These are phyloP conservation scores for Indicator indicator DNA, from an alignment of 2,113 vertebrate species.

Conservation along the genomic window DNA sequence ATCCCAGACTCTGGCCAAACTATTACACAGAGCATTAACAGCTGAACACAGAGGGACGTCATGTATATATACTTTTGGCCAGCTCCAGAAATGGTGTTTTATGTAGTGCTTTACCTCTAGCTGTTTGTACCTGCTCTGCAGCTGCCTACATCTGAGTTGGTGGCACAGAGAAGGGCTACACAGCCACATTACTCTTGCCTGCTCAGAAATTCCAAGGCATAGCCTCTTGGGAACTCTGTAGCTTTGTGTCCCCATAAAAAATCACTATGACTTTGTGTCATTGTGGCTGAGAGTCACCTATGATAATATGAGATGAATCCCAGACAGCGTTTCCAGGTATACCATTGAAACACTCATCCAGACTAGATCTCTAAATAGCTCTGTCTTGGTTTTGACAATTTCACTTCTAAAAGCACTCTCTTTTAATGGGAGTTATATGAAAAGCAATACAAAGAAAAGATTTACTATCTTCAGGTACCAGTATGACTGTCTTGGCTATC, in stretches of 20 bases:
- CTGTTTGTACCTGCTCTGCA: neutral
- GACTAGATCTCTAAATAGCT: neutral
- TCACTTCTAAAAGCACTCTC: neutral
- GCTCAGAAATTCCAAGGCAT: neutral
- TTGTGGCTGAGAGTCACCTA: neutral
- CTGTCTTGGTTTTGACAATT: neutral
- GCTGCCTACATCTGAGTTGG: neutral
- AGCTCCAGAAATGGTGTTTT: neutral
- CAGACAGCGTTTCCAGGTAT: neutral
- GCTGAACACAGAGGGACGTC: neutral
- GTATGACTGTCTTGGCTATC: neutral
- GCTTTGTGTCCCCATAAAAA: neutral
- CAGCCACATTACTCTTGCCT: neutral
- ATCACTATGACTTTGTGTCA: neutral
- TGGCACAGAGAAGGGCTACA: neutral
- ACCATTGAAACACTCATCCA: neutral
- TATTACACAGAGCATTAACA: neutral
- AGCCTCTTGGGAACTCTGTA: neutral
- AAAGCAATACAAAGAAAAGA: neutral
- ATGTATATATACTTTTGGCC: neutral
- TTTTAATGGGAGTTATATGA: neutral
- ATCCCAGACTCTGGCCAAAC: neutral
- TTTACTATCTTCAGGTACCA: neutral
- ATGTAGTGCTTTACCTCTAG: neutral
- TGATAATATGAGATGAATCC: neutral